Conservation (phyloP, 2,888 invertebrate genomes). For the Neocrepidodera transversa region DNA sequence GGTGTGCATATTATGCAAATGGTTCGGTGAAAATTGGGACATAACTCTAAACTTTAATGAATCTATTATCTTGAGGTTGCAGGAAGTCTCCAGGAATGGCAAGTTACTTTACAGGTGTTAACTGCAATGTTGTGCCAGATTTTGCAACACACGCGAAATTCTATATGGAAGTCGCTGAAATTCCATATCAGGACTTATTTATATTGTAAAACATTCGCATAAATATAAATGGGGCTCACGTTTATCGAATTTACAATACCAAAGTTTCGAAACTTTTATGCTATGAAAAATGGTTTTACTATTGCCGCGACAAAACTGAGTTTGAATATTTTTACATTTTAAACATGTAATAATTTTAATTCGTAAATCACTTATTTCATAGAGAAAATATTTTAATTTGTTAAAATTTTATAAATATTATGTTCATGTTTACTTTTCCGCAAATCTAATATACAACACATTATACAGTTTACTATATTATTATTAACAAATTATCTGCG, state of each 20-base stretch:
- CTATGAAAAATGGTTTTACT: too few species aligned
- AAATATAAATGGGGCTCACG: background rate
- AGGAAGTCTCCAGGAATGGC: conserved; percentile 14
- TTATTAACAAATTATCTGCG: too few species aligned
- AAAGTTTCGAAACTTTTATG: background rate
- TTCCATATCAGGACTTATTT: background rate
- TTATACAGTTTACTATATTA: too few species aligned
- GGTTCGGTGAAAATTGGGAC: conserved; percentile 31
- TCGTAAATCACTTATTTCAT: too few species aligned
- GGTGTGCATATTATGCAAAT: conserved; percentile 38
- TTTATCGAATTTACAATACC: background rate
- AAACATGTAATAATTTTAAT: too few species aligned
- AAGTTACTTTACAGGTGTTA: conserved; percentile 28
- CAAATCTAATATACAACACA: too few species aligned
- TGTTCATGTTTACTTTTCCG: too few species aligned
- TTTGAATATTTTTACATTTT: too few species aligned
- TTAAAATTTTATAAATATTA: too few species aligned
- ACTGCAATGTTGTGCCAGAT: conserved; percentile 23
- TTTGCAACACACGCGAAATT: conserved; percentile 21
- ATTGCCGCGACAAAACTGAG: too few species aligned
- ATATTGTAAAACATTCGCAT: conserved; percentile 16
- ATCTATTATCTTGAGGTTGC: conserved; percentile 32
- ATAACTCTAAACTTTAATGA: conserved; percentile 35
- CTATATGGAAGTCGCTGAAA: background rate
- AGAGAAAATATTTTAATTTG: too few species aligned